Conservation (phyloP, 2,113 vertebrate species). For the Suricata suricatta region DNA sequence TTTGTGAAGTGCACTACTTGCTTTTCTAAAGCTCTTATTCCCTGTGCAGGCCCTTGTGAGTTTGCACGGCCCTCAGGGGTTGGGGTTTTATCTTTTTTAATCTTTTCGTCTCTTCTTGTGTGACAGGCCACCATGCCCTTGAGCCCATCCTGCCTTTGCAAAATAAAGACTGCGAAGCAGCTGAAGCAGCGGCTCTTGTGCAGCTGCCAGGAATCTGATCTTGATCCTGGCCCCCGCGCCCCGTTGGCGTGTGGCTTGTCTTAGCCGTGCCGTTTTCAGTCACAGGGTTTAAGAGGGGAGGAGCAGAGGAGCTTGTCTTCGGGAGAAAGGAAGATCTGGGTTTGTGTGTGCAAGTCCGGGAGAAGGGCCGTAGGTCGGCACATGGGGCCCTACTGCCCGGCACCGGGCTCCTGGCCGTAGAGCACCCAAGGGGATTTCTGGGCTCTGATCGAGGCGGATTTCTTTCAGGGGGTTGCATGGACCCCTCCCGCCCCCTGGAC, state of each 20-base stretch:
- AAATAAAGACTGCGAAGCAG: slow-evolving; percentile 87
- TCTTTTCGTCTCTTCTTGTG: slow-evolving; percentile 52
- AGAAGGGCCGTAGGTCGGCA: not conserved
- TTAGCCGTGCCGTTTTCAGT: slow-evolving; percentile 70
- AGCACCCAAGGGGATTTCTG: slow-evolving; percentile 66
- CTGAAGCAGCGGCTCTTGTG: slow-evolving; percentile 80
- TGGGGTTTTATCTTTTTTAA: slow-evolving; percentile 62
- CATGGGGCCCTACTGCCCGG: not conserved
- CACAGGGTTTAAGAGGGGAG: slow-evolving; percentile 48
- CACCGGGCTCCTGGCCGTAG: not conserved
- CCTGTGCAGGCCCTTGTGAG: slow-evolving; percentile 45
- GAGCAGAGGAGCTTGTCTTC: slow-evolving; percentile 17
- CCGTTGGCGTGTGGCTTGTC: slow-evolving; percentile 53
- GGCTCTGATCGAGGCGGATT: slow-evolving; percentile 80
- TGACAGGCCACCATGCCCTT: slow-evolving; percentile 82
- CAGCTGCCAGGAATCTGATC: slow-evolving; percentile 89
- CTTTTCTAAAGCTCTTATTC: slow-evolving; percentile 51
- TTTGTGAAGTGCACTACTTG: not conserved
- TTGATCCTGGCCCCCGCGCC: slow-evolving; percentile 62
- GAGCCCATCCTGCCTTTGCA: slow-evolving; percentile 83
- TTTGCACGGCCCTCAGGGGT: not conserved
- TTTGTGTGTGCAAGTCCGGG: not conserved
- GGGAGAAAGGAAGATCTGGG: not conserved
- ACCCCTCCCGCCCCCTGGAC: not conserved
- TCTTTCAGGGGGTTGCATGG: slow-evolving; percentile 81